Base-by-base conservation (phyloP, 1,140 invertebrate species). In the Pseudomyrmex sp. region DNA sequence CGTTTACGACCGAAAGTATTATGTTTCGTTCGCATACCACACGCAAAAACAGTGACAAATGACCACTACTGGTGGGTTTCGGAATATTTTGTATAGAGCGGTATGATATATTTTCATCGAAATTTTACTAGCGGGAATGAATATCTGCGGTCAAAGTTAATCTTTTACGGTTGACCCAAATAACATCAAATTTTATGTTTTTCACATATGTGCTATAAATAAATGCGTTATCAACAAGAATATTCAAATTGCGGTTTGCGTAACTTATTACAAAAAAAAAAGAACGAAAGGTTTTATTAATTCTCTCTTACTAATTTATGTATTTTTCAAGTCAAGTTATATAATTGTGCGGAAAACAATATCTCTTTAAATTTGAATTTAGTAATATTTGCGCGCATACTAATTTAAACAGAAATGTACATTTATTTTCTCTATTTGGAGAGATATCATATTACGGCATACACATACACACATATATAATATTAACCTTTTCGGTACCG, bases 1-100 rank as follows among this genome's bases (percentile, higher is more conserved):
- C 83, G 83, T 75, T 62, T 63, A 44, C 72, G 50, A 62, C 54
- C 7, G 48, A 77, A 79, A 76, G 62, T 88, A 85, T 88, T 73
- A 66, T 26, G 23, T 44, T 18, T 46, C 12, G 50, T 23, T 46
- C 20, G 52, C 82, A 35, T 46, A 59, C 75, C 50, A 18, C 58
- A 82, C 50, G 10, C 26, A 82, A 82, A 82, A 82, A 63, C 52
- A 58, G 12, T 18, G 46, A 75, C 62, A 48, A 26, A 76, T 20
- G 82, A 66, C 26, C 58, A 56, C 46, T 70, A 23, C 26, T 44
- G 73, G 26, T 70, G 66, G 66, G 18, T 58, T 80, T 59, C 44
- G 50, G 50, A n/a, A 70, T 50, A 69, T 79, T 59, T 69, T 10
- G 63, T 12, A 44, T n/a, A 23, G 2, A 35, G 15, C 20, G 54